A percentile compares a stretch with the other conserved stretches of the same genome.
These are phyloP conservation scores for Ptychochromis oligacanthus DNA, from an alignment of 2,113 vertebrate genomes.

Conservation along the genomic window DNA sequence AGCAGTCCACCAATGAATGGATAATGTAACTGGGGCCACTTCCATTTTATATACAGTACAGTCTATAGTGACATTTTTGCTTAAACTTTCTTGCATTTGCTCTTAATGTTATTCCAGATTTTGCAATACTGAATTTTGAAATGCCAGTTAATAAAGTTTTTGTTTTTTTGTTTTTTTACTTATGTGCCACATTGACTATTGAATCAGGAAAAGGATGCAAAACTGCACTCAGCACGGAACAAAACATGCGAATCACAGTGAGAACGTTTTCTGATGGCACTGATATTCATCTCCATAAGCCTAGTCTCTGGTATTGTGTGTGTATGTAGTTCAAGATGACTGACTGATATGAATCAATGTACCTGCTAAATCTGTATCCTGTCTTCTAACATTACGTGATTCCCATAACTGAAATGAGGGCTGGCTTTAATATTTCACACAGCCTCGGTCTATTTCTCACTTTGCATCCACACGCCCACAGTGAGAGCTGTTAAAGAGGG, in stretches of 20 bases:
- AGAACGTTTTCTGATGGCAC: neutral
- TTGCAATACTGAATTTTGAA: no score
- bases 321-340: neutral
- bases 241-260: neutral
- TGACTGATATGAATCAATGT: neutral
- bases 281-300: neutral
- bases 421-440: slow-evolving; percentile 67
- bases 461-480: slow-evolving; percentile 62
- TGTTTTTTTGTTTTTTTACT: no score
- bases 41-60: no score
- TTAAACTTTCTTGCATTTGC: no score
- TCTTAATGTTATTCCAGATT: no score
- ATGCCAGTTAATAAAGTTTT: no score
- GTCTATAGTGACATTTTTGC: no score
- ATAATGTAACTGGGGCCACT: no score
- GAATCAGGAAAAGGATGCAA: no score
- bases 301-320: neutral
- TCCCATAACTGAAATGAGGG: slow-evolving; percentile 46
- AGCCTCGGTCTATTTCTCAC: slow-evolving; percentile 74
- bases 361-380: neutral
- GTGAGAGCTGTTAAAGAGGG: slow-evolving; percentile 66
- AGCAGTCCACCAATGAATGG: no score
- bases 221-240: neutral
- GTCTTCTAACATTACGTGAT: slow-evolving; percentile 21
- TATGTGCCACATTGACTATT: no score